These are phyloP conservation scores for Cephus rjabovi DNA, from an alignment of 2,888 invertebrate genomes.

Conservation along the genomic window DNA sequence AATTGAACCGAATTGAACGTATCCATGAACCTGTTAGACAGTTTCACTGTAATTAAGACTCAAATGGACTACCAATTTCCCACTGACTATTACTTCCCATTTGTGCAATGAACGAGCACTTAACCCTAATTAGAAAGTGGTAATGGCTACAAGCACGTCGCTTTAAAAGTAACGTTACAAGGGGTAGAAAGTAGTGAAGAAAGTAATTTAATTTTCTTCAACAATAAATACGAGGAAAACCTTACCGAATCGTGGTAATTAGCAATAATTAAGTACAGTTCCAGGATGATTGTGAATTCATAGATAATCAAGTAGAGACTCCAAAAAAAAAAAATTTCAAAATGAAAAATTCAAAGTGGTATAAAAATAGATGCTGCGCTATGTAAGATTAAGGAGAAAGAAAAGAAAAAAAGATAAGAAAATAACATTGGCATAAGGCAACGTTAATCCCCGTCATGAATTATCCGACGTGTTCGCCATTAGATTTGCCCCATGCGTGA, in stretches of 20 bases:
- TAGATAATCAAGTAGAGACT: neutral
- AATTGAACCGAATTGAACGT: neutral
- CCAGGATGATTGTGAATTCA: neutral
- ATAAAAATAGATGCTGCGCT: neutral
- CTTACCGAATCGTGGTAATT: neutral
- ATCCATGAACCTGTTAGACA: neutral
- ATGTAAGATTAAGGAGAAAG: neutral
- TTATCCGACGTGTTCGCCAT: slow-evolving; percentile 5
- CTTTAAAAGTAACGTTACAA: neutral
- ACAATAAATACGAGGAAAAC: neutral
- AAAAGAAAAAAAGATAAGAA: no score
- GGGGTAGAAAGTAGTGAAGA: neutral
- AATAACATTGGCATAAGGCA: neutral
- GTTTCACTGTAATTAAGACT: neutral
- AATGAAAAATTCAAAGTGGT: neutral
- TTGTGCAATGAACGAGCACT: neutral
- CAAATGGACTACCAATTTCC: neutral
- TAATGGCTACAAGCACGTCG: neutral
- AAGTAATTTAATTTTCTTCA: neutral
- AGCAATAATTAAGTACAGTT: neutral
- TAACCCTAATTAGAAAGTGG: neutral
- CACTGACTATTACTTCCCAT: neutral
- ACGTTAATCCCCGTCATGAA: slow-evolving; percentile 1
- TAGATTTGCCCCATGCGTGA: slow-evolving; percentile 3
- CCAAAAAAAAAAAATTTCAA: neutral